Percentiles rank a stretch among this genome's conserved stretches.
Conservation (phyloP, 2,113 vertebrate species). For the Martes martes region DNA sequence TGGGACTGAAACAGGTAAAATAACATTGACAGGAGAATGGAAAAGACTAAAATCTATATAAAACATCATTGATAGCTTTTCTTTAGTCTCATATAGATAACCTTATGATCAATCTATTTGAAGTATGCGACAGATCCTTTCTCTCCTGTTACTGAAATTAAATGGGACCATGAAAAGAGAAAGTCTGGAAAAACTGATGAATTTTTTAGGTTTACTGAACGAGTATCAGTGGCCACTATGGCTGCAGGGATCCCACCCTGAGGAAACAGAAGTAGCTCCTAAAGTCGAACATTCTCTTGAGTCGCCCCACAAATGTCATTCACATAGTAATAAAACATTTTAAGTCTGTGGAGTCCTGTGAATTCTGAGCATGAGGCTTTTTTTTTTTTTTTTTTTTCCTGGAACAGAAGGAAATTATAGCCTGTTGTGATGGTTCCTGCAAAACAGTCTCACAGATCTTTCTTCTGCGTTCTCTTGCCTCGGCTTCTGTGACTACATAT, state of each 20-base stretch:
- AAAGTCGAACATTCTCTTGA: background rate
- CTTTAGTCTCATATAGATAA: background rate
- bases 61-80: slow-evolving; percentile 23
- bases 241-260: background rate
- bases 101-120: background rate
- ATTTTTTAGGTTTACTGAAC: background rate
- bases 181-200: background rate
- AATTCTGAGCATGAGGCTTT: background rate
- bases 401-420: background rate
- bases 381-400: background rate
- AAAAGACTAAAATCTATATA: slow-evolving; percentile 17
- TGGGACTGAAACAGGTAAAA: slow-evolving; percentile 50
- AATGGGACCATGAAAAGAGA: background rate
- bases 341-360: background rate
- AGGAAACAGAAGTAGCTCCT: background rate
- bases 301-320: background rate
- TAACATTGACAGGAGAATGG: slow-evolving; percentile 26
- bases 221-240: background rate
- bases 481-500: background rate
- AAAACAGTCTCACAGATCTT: background rate
- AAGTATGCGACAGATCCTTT: slow-evolving; percentile 11
- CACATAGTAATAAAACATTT: background rate
- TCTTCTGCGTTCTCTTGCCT: too few species aligned
- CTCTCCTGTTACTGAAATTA: slow-evolving; percentile 26
- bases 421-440: background rate